Evolutionary conservation across 1,140 invertebrate genomes (phyloP).

Genomic region (Magallana gigas): DNA sequence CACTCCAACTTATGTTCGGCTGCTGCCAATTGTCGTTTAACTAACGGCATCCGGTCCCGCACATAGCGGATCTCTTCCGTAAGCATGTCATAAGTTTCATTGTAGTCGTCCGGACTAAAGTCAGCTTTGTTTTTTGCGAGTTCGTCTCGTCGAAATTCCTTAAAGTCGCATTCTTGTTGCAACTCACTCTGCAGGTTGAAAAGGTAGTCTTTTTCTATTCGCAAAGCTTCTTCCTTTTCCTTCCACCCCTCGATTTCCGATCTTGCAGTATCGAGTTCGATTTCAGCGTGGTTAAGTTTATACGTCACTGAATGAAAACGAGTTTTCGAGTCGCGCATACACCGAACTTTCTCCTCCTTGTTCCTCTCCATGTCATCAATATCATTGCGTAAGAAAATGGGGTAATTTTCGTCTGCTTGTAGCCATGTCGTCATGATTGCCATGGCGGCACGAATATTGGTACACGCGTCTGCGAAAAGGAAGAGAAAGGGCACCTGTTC

Average conservation of each 20-base stretch:
- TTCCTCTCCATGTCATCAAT: slow-evolving; percentile 66
- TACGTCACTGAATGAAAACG: slow-evolving; percentile 64
- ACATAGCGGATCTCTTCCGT: slow-evolving; percentile 63
- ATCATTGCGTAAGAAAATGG: slow-evolving; percentile 67
- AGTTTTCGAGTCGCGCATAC: slow-evolving; percentile 60
- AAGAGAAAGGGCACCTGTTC: slow-evolving; percentile 66
- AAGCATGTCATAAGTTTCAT: slow-evolving; percentile 63
- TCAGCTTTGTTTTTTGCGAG: slow-evolving; percentile 51
- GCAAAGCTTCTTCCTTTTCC: slow-evolving; percentile 62
- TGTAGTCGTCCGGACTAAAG: slow-evolving; percentile 51
- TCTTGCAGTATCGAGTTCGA: slow-evolving; percentile 52
- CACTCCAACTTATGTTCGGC: slow-evolving; percentile 62
- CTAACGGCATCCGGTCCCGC: slow-evolving; percentile 59
- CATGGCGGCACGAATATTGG: slow-evolving; percentile 66
- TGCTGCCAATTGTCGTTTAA: slow-evolving; percentile 60
- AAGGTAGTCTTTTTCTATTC: slow-evolving; percentile 62
- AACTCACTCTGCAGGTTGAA: slow-evolving; percentile 51
- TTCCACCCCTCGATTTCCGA: slow-evolving; percentile 55
- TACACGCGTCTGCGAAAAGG: slow-evolving; percentile 68
- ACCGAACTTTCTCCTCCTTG: slow-evolving; percentile 61
- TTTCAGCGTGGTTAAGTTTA: slow-evolving; percentile 63
- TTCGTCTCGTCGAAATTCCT: slow-evolving; percentile 63
- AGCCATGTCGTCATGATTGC: slow-evolving; percentile 66
- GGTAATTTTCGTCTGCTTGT: slow-evolving; percentile 69
- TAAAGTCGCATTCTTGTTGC: slow-evolving; percentile 66